Base-by-base conservation (phyloP, 2,888 invertebrate genomes). In the Cephus spinipes region DNA sequence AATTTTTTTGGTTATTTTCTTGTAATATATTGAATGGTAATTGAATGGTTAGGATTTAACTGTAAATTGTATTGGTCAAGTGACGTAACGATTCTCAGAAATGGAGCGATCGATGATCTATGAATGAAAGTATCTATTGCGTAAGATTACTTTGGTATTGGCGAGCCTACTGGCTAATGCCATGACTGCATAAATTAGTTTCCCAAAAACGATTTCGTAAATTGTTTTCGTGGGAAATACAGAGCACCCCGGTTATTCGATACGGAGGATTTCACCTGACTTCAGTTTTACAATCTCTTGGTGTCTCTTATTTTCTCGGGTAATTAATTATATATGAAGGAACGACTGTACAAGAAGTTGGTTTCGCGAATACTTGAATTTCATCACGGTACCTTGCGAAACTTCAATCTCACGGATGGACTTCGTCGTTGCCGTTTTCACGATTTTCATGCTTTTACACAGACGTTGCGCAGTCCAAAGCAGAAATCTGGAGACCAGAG, bases 391-490 rank as follows among this genome's bases (percentile, higher is more conserved):
- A 9, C 55, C 55, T 55, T 55, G 55, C 55, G 9, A 55, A 23
- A 55, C 23, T 23, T 55, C 55, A 2, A 55, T 55, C 55, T 55
- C 55, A 55, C 55, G 55, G 55, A 23, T 23, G 55, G 55, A 55
- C 55, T 55, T 55, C 9, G 55, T 9, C 9, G 23, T 23, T 3
- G 9, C 23, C 0, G 55, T 55, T 23, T 55, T 55, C 6, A 55
- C 23, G 55, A 55, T 55, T 55, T 55, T 23, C 23, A 55, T 55
- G 23, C 15, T 80, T 82, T 73, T 81, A 90, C 92, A n/a, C 92
- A 97, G 97, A 95, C 92, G 95, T 97, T 36, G 94, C 96, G 15
- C 95, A 95, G 86, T 96, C 97, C 0, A 95, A 96, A 88, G 94
- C 95, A 31, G 96, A 96, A 84, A 83, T 86, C 34, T 97, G 97